phyloP scores from a whole-genome alignment of 2,113 vertebrate species.

The Acanthisitta chloris region DNA sequence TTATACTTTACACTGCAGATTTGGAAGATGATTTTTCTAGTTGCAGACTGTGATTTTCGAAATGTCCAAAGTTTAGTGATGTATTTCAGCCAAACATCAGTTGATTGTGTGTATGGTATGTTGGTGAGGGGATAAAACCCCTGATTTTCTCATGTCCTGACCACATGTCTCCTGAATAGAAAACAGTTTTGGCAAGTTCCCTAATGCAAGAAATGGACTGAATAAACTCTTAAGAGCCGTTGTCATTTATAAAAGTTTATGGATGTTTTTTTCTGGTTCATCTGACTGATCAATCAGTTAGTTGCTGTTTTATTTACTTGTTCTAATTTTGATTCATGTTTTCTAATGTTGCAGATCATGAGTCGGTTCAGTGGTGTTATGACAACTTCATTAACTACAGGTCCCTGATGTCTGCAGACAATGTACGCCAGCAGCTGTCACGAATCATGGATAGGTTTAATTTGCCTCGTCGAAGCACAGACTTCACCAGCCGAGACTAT shows the following conservation, averaged over 20 bases:
- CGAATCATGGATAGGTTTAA: constrained; percentile 99
- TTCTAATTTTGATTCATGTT: constrained; percentile 68
- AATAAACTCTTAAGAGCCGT: not conserved
- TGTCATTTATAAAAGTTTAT: not conserved
- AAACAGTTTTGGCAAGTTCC: not conserved
- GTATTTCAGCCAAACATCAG: not conserved
- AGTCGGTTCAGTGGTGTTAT: constrained; percentile 99
- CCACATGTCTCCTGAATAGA: not conserved
- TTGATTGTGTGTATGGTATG: not conserved
- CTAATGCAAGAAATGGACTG: not conserved
- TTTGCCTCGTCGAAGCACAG: constrained; percentile 96
- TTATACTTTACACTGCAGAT: not conserved
- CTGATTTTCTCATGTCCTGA: not conserved
- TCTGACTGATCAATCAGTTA: not conserved
- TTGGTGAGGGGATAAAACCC: fast-evolving
- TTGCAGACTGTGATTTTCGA: not conserved
- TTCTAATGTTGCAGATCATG: constrained; percentile 86
- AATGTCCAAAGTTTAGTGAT: not conserved
- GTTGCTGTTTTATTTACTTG: constrained; percentile 25
- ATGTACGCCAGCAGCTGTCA: constrained; percentile 97
- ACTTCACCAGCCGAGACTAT: constrained; percentile 98
- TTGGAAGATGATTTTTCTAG: not conserved
- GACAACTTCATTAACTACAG: constrained; percentile 99
- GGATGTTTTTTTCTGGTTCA: not conserved
- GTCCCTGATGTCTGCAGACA: constrained; percentile 99